Evolutionary conservation across 2,888 invertebrate species (phyloP), one percentile per base, ranked within the genome.

Genomic region (Pachliopta kotzebuea): DNA sequence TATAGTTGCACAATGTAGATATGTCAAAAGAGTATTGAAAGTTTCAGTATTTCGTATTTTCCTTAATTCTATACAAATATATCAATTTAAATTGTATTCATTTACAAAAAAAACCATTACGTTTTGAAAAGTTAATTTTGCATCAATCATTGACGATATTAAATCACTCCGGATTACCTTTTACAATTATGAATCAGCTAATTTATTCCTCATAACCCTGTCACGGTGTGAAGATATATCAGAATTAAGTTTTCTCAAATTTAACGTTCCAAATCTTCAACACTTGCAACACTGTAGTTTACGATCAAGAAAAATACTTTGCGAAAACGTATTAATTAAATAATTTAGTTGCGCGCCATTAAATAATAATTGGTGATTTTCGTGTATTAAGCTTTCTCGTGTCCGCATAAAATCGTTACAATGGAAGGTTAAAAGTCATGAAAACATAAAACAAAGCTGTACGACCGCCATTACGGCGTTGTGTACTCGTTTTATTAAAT

Each of bases 271-370:
- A 59, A 50, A 55, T 58, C 37, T 45, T 53, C 50, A 58, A 68
- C 63, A 66, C 58, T 45, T 49, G 53, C 29, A 59, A 63, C 63
- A 49, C 23, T 24, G 59, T 54, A 61, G 45, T 63, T 68, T 62
- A 68, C 52, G 61, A 59, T 14, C 62, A 49, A 65, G 63, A 45
- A 65, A 68, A 68, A 60, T 60, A 60, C 60, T 58, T 56, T 50
- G 49, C 56, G 26, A 55, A 62, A 60, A 53, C 56, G 20, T 56
- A 66, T 63, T 61, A 68, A 67, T 68, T 65, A 49, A 31, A 60
- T 67, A 65, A 67, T 67, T 65, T 56, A 63, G 29, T 60, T 45
- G 50, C 4, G 56, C 53, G 37, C 54, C 42, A 65, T 60, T 60
- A 65, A 65, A 31, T 63, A 21, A 29, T 26, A 7, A 58, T 50